Percentiles rank a stretch among this genome's conserved stretches.
Conservation (phyloP, 1,140 invertebrate species). For the Teleopsis dalmanni region DNA sequence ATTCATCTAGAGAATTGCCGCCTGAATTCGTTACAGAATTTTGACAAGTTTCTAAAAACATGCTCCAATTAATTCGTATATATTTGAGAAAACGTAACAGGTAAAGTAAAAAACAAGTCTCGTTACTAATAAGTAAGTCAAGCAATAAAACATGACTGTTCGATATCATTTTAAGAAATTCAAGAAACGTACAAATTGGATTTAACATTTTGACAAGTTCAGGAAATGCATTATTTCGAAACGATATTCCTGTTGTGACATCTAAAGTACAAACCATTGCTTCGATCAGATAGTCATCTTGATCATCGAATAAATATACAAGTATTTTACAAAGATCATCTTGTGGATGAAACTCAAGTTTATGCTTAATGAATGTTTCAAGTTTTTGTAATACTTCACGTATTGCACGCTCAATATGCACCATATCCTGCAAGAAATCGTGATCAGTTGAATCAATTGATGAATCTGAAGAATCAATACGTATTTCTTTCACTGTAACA, state of each 20-base stretch:
- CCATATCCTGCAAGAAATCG: conserved; percentile 82
- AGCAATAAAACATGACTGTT: conserved; percentile 75
- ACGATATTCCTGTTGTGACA: conserved; percentile 74
- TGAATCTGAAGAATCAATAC: conserved; percentile 74
- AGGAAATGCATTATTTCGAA: conserved; percentile 67
- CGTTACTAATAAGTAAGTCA: conserved; percentile 82
- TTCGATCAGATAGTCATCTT: conserved; percentile 85
- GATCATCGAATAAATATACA: conserved; percentile 79
- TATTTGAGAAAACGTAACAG: conserved; percentile 79
- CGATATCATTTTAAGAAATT: conserved; percentile 74
- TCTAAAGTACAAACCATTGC: conserved; percentile 87
- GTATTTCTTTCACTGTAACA: conserved; percentile 81
- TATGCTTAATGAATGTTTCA: conserved; percentile 71
- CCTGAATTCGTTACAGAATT: conserved; percentile 49
- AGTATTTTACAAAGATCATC: conserved; percentile 80
- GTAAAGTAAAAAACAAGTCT: conserved; percentile 85
- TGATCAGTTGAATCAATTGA: conserved; percentile 73
- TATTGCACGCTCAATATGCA: conserved; percentile 76
- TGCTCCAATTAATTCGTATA: conserved; percentile 72
- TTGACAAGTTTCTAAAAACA: conserved; percentile 70
- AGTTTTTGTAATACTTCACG: conserved; percentile 72
- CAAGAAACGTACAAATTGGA: conserved; percentile 73
- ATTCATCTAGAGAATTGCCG: conserved; percentile 64
- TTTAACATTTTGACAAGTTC: conserved; percentile 71
- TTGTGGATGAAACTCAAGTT: conserved; percentile 78